A percentile compares a stretch with the other conserved stretches of the same genome.
These are phyloP conservation scores for Pseudoatta argentina DNA, from an alignment of 1,140 invertebrate species.

Conservation along the genomic window DNA sequence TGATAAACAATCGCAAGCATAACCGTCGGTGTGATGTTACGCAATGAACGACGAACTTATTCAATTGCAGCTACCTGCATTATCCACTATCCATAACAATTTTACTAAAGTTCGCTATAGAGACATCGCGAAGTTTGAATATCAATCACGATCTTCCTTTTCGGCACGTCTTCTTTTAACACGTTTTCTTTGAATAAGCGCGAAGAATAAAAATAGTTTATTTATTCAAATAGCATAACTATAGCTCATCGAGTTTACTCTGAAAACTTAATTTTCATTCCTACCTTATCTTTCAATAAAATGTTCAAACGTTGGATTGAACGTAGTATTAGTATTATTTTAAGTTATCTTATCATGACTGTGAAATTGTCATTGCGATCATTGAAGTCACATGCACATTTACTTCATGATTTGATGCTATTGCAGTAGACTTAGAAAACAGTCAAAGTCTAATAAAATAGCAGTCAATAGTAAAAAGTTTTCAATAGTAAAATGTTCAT, in stretches of 20 bases:
- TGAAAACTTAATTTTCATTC: not conserved
- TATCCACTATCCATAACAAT: conserved; percentile 55
- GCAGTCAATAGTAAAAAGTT: too few species aligned
- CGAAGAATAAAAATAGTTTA: not conserved
- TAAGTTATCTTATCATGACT: not conserved
- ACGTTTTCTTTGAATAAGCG: not conserved
- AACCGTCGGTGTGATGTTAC: conserved; percentile 23
- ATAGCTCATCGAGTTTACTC: not conserved
- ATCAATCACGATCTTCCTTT: not conserved
- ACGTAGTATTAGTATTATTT: conserved; percentile 4
- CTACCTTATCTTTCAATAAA: not conserved
- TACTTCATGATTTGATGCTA: not conserved
- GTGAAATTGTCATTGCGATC: not conserved
- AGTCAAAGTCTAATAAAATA: not conserved
- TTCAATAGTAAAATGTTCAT: too few species aligned
- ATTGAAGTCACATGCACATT: not conserved
- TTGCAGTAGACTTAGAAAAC: not conserved
- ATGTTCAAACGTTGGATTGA: not conserved
- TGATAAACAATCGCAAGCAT: not conserved
- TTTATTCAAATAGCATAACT: not conserved
- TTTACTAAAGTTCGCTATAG: not conserved
- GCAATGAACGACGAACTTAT: conserved; percentile 6
- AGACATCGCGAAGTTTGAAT: not conserved
- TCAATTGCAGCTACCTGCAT: conserved; percentile 50
- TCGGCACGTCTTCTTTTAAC: not conserved